Percentiles rank a stretch among this genome's conserved stretches.
Evolutionary conservation across 2,797 vertebrate species (phyloP).

Genomic region (Melanotaenia maccullochi): DNA sequence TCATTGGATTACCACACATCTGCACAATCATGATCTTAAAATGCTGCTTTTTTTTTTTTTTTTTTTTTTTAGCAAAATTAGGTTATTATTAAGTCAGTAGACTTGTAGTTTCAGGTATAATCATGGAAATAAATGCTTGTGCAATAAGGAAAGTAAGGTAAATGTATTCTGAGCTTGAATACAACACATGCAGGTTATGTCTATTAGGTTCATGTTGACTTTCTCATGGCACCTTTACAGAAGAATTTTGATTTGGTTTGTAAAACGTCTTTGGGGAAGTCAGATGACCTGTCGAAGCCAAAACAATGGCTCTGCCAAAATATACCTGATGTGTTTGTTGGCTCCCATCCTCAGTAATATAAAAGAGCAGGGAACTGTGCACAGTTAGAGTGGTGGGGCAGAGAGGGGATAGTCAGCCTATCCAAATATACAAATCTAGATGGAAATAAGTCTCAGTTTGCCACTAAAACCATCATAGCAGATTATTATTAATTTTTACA

Average conservation of each 20-base stretch:
- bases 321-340: conserved; percentile 44
- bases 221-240: conserved; percentile 28
- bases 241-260: conserved; percentile 46
- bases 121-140: no score
- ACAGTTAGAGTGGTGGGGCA: no score
- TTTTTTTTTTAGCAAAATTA: not conserved
- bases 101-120: no score
- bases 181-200: conserved; percentile 11
- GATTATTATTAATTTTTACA: conserved; percentile 10
- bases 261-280: conserved; percentile 61
- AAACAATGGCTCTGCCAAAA: conserved; percentile 64
- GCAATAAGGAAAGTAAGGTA: no score
- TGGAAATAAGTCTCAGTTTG: not conserved
- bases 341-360: conserved; percentile 35
- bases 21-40: not conserved
- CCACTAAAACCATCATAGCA: conserved; percentile 1
- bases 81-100: no score
- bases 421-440: conserved; percentile 5
- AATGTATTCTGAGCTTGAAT: not conserved
- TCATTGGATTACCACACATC: not conserved
- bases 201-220: not conserved
- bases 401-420: no score
- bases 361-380: conserved; percentile 29
- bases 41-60: not conserved
- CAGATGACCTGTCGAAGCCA: conserved; percentile 70